phyloP scores from a whole-genome alignment of 2,888 invertebrate genomes.

The Sesamia inferens region DNA sequence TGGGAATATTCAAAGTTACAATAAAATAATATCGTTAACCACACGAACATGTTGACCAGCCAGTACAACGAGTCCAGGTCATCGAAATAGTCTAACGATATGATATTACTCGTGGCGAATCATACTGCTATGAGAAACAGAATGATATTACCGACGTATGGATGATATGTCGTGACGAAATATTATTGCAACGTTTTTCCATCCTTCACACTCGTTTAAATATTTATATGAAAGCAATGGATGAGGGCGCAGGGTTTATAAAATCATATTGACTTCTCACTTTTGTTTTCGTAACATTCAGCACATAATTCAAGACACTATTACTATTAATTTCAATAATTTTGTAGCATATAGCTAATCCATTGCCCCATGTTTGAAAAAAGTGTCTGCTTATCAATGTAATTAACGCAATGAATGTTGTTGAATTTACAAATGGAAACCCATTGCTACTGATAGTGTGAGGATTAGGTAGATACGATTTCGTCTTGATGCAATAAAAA shows the following conservation, averaged over 20 bases:
- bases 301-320: too few species aligned
- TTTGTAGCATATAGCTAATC: too few species aligned
- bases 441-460: too few species aligned
- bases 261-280: background rate
- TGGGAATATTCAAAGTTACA: slow-evolving; percentile 47
- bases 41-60: slow-evolving; percentile 21
- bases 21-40: slow-evolving; percentile 44
- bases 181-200: background rate
- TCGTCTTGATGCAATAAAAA: slow-evolving; percentile 3
- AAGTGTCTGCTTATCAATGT: too few species aligned
- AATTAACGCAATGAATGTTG: too few species aligned
- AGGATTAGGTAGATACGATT: too few species aligned
- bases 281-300: slow-evolving; percentile 12
- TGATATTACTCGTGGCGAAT: slow-evolving; percentile 42
- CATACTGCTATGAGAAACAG: slow-evolving; percentile 49
- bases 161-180: slow-evolving; percentile 5
- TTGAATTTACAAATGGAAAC: too few species aligned
- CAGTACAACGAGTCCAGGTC: slow-evolving; percentile 15
- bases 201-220: background rate
- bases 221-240: background rate
- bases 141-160: slow-evolving; percentile 10
- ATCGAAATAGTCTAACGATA: slow-evolving; percentile 16
- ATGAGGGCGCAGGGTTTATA: background rate
- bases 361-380: too few species aligned
- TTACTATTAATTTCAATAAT: too few species aligned